Base-by-base conservation (phyloP, 2,888 invertebrate species). In the Protodeltote pygarga region DNA sequence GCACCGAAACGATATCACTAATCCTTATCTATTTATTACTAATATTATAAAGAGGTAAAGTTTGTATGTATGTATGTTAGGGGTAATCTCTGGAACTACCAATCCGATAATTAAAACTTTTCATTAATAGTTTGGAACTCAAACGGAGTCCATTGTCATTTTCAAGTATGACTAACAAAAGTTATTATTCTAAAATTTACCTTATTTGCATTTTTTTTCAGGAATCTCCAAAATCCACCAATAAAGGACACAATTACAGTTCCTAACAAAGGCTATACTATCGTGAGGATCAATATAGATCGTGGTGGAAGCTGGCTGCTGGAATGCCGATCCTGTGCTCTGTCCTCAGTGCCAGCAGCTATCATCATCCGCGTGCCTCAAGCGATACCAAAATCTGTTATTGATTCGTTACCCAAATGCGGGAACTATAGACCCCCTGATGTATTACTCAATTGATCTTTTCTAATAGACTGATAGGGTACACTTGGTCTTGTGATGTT, bases 211-310 rank as follows among this genome's bases (percentile, higher is more conserved):
- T n/a, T n/a, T n/a, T n/a, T n/a, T 80, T 77, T 37, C 76, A 92
- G 94, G 48, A 94, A 94, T 64, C 65, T 91, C 0, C 68, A 77
- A 38, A 88, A 89, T 48, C 93, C 94, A 0, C 93, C 93, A 0
- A 65, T 84, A 6, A 95, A 94, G 66, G 95, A 95, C 68, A 94
- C 94, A 1, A 85, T 95, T 13, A 85, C 87, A 0, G 93, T 95
- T 0, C 95, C 95, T 0, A 94, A 94, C 60, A 94, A 94, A 55
- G 95, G 95, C 1, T 94, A 90, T 59, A 87, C 91, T 0, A 87
- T 94, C 19, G 79, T 94, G 3, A 79, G 94, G 34, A 83, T 94
- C 40, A 77, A 85, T n/a, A 89, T 93, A 2, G 89, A 92, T 23
- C 92, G 93, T 48, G 93, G 93, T 17, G 94, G 94, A 16, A 80